Conservation (phyloP, 2,797 vertebrate species). For the Clamator glandarius region DNA sequence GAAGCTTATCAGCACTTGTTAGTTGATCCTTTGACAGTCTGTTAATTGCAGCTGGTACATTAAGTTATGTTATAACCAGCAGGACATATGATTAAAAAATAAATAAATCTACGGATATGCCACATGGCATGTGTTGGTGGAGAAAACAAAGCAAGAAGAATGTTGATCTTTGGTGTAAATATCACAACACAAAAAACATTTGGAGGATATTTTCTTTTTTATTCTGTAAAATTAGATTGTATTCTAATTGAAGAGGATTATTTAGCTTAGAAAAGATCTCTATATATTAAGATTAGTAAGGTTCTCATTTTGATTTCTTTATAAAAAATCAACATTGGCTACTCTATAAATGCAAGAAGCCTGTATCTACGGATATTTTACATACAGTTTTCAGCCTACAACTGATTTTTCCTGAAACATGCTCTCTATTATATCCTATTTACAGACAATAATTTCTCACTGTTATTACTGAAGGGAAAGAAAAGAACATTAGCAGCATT, state of each 20-base stretch:
- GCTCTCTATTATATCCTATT: slow-evolving; percentile 56
- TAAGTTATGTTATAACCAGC: slow-evolving; percentile 76
- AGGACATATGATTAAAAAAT: slow-evolving; percentile 61
- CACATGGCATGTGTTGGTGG: neutral
- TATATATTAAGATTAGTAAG: neutral
- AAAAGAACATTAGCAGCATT: slow-evolving; percentile 53
- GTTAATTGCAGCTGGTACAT: slow-evolving; percentile 79
- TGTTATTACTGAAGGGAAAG: slow-evolving; percentile 59
- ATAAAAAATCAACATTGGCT: neutral
- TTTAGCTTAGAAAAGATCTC: neutral
- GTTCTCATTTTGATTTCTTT: neutral
- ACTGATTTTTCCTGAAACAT: slow-evolving; percentile 49
- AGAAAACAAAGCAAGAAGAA: slow-evolving; percentile 17
- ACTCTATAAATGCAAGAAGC: neutral
- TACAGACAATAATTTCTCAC: slow-evolving; percentile 68
- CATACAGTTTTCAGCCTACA: slow-evolving; percentile 28
- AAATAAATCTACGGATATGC: neutral
- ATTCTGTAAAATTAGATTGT: slow-evolving; percentile 8
- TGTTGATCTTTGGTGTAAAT: slow-evolving; percentile 30
- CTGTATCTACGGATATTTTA: neutral
- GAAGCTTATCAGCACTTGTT: slow-evolving; percentile 82
- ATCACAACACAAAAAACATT: neutral
- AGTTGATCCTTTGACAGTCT: slow-evolving; percentile 81
- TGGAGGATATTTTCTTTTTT: slow-evolving; percentile 2
- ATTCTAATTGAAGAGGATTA: neutral